These are phyloP conservation scores for Ellobius talpinus DNA, from an alignment of 2,113 vertebrate genomes.

Conservation along the genomic window DNA sequence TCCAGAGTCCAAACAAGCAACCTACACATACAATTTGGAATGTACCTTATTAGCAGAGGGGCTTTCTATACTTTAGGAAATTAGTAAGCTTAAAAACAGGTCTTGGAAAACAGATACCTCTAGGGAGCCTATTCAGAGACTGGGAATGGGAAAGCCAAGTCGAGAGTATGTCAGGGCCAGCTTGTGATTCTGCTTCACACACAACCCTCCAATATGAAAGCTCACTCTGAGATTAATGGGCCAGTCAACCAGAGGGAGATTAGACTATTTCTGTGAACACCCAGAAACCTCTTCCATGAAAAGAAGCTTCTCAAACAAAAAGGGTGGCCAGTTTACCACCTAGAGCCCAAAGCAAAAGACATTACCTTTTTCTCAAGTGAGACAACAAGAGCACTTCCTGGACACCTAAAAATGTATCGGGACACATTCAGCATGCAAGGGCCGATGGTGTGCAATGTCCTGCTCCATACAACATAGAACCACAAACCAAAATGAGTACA, in stretches of 20 bases:
- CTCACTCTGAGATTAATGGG: neutral
- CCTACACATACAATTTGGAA: conserved; percentile 66
- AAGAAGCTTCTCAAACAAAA: conserved; percentile 25
- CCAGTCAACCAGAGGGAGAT: neutral
- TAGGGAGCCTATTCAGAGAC: neutral
- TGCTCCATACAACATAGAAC: neutral
- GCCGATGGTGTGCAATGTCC: neutral
- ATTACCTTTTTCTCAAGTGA: neutral
- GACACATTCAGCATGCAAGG: neutral
- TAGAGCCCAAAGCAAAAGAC: conserved; percentile 25
- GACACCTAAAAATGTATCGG: neutral
- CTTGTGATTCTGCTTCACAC: neutral
- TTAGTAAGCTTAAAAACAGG: conserved; percentile 3
- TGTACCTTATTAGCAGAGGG: conserved; percentile 40
- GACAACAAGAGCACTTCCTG: neutral
- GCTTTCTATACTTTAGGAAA: conserved; percentile 45
- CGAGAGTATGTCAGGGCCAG: neutral
- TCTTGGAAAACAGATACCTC: neutral
- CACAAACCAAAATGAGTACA: neutral
- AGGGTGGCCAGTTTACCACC: neutral
- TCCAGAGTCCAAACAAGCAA: conserved; percentile 76
- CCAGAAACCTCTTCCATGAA: conserved; percentile 64
- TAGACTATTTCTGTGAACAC: conserved; percentile 4
- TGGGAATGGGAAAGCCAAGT: neutral
- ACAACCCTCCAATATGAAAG: neutral